Conservation (phyloP, 2,113 vertebrate species). For the Cyanocitta stelleri region DNA sequence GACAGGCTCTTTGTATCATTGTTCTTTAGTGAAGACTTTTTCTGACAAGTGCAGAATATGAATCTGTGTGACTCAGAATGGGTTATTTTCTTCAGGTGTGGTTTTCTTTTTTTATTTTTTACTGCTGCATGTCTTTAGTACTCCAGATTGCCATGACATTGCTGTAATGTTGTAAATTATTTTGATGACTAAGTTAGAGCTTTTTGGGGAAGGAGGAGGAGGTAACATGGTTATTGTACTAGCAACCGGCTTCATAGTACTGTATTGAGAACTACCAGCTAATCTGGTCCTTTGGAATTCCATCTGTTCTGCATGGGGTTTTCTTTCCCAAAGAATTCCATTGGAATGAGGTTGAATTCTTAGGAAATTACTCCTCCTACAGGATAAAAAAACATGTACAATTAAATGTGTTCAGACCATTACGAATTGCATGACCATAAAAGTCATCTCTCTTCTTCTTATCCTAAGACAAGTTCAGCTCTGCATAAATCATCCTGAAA, state of each 20-base stretch:
- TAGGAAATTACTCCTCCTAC: constrained; percentile 42
- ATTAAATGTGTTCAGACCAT: neutral
- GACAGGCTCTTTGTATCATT: neutral
- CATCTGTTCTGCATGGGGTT: neutral
- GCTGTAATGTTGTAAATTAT: neutral
- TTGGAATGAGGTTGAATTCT: constrained; percentile 4
- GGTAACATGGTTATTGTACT: neutral
- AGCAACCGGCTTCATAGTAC: neutral
- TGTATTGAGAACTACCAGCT: neutral
- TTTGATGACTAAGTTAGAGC: neutral
- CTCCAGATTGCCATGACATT: neutral
- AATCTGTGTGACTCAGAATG: neutral
- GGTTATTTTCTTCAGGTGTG: neutral
- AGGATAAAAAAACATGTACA: neutral
- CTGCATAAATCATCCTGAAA: neutral
- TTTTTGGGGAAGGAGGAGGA: neutral
- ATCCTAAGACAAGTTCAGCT: neutral
- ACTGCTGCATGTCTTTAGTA: neutral
- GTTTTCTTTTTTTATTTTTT: too few species aligned
- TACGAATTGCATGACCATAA: neutral
- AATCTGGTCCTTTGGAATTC: neutral
- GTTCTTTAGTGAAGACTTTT: neutral
- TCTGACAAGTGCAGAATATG: neutral
- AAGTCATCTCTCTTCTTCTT: neutral
- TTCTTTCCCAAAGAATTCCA: neutral